phyloP scores from a whole-genome alignment of 2,888 invertebrate genomes.

The Xylota sylvarum region DNA sequence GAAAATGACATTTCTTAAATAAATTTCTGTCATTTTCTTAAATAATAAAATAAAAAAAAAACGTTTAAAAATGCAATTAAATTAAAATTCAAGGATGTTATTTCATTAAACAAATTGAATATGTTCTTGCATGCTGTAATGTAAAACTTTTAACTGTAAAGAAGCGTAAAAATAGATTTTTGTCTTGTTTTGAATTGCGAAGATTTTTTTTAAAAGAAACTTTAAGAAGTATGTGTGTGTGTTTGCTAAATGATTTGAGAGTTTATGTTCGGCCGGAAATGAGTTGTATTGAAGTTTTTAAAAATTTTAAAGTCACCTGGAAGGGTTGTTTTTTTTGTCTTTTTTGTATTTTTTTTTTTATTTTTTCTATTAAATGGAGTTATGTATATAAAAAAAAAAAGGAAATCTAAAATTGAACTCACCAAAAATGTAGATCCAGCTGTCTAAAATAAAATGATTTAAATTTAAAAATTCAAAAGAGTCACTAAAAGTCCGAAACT shows the following conservation, averaged over 20 bases:
- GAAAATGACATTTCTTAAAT: slow-evolving; percentile 66
- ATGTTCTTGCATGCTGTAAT: slow-evolving; percentile 28
- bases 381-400: neutral
- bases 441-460: neutral
- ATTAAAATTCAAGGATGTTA: slow-evolving; percentile 72
- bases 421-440: neutral
- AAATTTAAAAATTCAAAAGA: neutral
- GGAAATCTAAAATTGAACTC: neutral
- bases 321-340: slow-evolving; percentile 6
- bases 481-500: neutral
- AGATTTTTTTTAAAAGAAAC: slow-evolving; percentile 12
- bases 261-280: slow-evolving; percentile 24
- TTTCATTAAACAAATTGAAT: slow-evolving; percentile 24
- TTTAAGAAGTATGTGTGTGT: slow-evolving; percentile 3
- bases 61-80: slow-evolving; percentile 51
- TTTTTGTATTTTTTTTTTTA: slow-evolving; percentile 32
- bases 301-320: slow-evolving; percentile 29
- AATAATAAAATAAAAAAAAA: slow-evolving; percentile 24
- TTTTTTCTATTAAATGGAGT: slow-evolving; percentile 51
- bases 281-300: slow-evolving; percentile 24
- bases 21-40: slow-evolving; percentile 66
- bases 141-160: slow-evolving; percentile 33
- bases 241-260: slow-evolving; percentile 11
- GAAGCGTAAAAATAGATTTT: slow-evolving; percentile 52
- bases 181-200: slow-evolving; percentile 5